Percentiles rank a stretch among this genome's conserved stretches.
Evolutionary conservation across 2,113 vertebrate species (phyloP).

Genomic region (Chloropsis cyanopogon): DNA sequence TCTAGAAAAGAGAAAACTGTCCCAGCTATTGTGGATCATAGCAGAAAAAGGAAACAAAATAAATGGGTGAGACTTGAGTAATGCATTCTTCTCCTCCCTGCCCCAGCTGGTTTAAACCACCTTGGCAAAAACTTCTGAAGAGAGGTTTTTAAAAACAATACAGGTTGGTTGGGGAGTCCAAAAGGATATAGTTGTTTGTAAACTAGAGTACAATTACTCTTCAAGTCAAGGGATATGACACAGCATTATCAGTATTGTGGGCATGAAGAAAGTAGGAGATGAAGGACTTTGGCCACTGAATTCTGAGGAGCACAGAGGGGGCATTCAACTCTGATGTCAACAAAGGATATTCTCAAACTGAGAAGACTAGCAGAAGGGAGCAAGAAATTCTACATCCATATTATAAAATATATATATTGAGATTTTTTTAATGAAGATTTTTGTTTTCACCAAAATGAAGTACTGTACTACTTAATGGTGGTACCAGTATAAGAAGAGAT

Average conservation of each 20-base stretch:
- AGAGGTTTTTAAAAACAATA: not conserved
- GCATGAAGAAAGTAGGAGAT: slow-evolving; percentile 54
- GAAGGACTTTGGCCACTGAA: slow-evolving; percentile 51
- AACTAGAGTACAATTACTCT: slow-evolving; percentile 41
- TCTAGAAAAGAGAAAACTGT: slow-evolving; percentile 56
- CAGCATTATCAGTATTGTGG: not conserved
- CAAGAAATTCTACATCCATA: not conserved
- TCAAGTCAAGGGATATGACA: not conserved
- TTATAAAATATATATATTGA: not conserved
- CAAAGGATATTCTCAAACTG: not conserved
- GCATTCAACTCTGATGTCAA: slow-evolving; percentile 33
- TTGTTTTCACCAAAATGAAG: not conserved
- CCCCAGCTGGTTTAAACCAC: slow-evolving; percentile 21
- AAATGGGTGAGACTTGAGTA: slow-evolving; percentile 37
- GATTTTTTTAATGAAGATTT: too few relatives aligned
- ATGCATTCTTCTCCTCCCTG: slow-evolving; percentile 3
- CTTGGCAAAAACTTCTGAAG: slow-evolving; percentile 19
- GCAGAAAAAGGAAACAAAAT: slow-evolving; percentile 59
- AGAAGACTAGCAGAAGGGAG: not conserved
- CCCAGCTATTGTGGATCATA: slow-evolving; percentile 34
- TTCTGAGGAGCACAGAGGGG: slow-evolving; percentile 39
- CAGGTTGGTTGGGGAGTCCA: not conserved
- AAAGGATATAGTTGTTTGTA: slow-evolving; percentile 62
- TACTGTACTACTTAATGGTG: not conserved
- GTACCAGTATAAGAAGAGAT: not conserved